These are phyloP conservation scores for Chloropsis cyanopogon DNA, from an alignment of 2,113 vertebrate genomes.

Conservation along the genomic window DNA sequence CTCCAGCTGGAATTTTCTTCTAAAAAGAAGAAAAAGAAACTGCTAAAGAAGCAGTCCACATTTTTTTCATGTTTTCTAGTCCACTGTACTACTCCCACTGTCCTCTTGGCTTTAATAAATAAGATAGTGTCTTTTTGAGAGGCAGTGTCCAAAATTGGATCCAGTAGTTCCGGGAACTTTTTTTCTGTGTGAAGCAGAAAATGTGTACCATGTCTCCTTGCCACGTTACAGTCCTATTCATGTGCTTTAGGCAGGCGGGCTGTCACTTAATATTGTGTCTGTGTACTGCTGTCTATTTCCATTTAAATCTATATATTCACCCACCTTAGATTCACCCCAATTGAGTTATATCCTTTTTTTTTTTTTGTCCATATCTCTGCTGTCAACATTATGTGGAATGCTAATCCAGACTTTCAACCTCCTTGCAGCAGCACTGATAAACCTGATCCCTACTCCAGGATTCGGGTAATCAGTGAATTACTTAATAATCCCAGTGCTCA, in stretches of 20 bases:
- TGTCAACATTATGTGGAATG: background rate
- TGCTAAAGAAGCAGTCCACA: background rate
- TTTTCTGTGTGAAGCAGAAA: background rate
- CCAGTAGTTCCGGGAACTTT: background rate
- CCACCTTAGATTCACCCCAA: background rate
- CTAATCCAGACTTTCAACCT: background rate
- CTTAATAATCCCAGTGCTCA: background rate
- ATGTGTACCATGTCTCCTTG: background rate
- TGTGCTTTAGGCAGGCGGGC: too few species aligned
- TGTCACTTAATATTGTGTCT: background rate
- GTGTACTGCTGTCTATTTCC: background rate
- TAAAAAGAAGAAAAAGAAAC: too few species aligned
- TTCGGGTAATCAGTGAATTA: background rate
- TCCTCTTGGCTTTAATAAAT: background rate
- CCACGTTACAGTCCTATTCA: background rate
- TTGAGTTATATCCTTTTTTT: background rate
- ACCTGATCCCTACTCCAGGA: background rate
- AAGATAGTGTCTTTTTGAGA: background rate
- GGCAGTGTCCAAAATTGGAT: background rate
- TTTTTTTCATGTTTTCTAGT: background rate
- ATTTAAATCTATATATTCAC: background rate
- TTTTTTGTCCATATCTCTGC: background rate
- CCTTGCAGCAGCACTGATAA: background rate
- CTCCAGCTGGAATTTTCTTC: background rate
- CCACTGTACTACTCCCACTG: background rate